Percentiles rank a stretch among this genome's conserved stretches.
phyloP scores from a whole-genome alignment of 2,113 vertebrate species.

The Manacus vitellinus region DNA sequence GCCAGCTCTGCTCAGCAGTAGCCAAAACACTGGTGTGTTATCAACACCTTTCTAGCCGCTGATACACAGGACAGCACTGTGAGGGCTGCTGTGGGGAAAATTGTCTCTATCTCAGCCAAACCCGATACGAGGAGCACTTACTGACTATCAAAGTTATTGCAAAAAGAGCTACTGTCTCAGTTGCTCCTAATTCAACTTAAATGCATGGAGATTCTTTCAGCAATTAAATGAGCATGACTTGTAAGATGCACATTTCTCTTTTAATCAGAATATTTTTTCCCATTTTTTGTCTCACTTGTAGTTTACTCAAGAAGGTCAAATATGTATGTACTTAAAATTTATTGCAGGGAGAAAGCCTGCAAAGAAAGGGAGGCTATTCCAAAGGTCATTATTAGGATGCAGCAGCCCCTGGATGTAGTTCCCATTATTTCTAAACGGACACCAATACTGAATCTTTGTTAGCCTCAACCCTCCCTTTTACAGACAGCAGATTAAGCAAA shows the following conservation, averaged over 20 bases:
- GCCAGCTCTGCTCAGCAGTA: background rate
- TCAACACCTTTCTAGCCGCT: background rate
- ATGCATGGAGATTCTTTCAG: background rate
- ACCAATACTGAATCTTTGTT: background rate
- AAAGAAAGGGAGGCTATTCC: background rate
- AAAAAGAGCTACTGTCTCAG: background rate
- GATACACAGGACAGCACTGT: background rate
- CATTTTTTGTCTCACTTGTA: background rate
- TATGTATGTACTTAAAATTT: background rate
- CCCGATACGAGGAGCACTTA: background rate
- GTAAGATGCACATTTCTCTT: background rate
- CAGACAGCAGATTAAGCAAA: background rate
- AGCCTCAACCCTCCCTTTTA: background rate
- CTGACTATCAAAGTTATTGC: constrained; percentile 18
- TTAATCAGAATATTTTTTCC: background rate
- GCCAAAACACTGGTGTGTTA: background rate
- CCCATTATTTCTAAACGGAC: background rate
- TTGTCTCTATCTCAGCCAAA: background rate
- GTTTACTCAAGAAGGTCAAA: background rate
- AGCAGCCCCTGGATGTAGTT: background rate
- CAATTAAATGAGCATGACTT: background rate
- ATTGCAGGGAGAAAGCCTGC: background rate
- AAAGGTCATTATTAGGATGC: background rate
- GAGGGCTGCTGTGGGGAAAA: background rate
- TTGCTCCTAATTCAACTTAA: background rate